Conservation (phyloP, 1,140 invertebrate genomes). For the Drosophila kohkoa region DNA sequence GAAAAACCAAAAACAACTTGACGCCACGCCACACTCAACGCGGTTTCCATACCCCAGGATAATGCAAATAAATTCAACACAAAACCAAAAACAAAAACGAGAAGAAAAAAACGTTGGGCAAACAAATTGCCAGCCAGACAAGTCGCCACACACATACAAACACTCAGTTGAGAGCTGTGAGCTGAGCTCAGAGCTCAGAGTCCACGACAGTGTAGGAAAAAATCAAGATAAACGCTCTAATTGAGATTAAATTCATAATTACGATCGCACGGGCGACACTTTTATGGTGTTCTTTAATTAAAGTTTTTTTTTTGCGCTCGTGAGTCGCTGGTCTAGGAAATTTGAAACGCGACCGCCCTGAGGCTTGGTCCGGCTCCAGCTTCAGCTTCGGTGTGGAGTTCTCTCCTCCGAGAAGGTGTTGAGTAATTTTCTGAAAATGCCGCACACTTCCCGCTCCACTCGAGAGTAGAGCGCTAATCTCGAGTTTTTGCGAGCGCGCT, state of each 20-base stretch:
- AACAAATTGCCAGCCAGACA: constrained; percentile 66
- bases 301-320: constrained; percentile 47
- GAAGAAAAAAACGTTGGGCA: constrained; percentile 51
- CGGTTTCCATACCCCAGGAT: constrained; percentile 52
- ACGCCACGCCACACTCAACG: constrained; percentile 15
- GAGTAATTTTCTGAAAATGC: constrained; percentile 70
- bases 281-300: constrained; percentile 84
- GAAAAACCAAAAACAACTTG: constrained; percentile 6
- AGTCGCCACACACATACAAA: constrained; percentile 30
- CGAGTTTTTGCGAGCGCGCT: constrained; percentile 46
- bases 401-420: constrained; percentile 60
- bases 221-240: constrained; percentile 83
- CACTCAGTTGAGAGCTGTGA: no score
- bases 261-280: constrained; percentile 81
- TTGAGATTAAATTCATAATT: constrained; percentile 84
- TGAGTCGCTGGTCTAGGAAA: constrained; percentile 50
- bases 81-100: no score
- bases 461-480: background rate
- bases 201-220: constrained; percentile 39
- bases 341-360: constrained; percentile 71
- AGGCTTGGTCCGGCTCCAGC: constrained; percentile 11
- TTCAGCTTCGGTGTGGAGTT: constrained; percentile 14
- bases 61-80: constrained; percentile 80
- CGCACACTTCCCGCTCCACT: no score
- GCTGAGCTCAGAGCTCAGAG: constrained; percentile 6